A percentile compares a stretch with the other conserved stretches of the same genome.
These are phyloP conservation scores for Rhincodon typus DNA, from an alignment of 2,797 vertebrate genomes.

Conservation along the genomic window DNA sequence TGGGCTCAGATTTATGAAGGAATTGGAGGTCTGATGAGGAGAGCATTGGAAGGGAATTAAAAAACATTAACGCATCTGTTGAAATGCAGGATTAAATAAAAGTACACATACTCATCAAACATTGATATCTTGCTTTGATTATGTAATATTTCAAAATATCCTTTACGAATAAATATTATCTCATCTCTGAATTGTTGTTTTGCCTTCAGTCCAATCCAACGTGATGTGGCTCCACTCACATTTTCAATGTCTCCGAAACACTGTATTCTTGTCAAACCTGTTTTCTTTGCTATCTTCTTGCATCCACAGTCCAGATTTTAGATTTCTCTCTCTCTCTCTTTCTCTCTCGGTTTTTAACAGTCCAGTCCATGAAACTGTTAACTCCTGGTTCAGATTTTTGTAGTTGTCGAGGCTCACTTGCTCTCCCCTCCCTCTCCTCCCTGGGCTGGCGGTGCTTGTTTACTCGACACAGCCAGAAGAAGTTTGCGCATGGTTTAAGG, in stretches of 20 bases:
- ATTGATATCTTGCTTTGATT: background rate
- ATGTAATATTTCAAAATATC: background rate
- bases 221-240: background rate
- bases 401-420: background rate
- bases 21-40: background rate
- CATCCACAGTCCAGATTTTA: background rate
- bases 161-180: background rate
- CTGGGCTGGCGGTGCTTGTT: constrained; percentile 22
- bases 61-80: too few relatives aligned
- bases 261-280: background rate
- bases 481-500: constrained; percentile 16
- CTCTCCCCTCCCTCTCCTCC: background rate
- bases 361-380: background rate
- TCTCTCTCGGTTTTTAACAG: background rate
- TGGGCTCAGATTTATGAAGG: background rate
- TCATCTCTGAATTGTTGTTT: background rate
- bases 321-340: background rate
- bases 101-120: background rate
- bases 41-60: background rate
- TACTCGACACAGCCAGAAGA: constrained; percentile 33
- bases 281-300: background rate
- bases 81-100: background rate
- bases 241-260: background rate
- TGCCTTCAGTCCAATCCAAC: background rate
- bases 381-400: constrained; percentile 20